A percentile compares a stretch with the other conserved stretches of the same genome.
Evolutionary conservation across 2,888 invertebrate species (phyloP).

Genomic region (Phlogophora meticulosa): DNA sequence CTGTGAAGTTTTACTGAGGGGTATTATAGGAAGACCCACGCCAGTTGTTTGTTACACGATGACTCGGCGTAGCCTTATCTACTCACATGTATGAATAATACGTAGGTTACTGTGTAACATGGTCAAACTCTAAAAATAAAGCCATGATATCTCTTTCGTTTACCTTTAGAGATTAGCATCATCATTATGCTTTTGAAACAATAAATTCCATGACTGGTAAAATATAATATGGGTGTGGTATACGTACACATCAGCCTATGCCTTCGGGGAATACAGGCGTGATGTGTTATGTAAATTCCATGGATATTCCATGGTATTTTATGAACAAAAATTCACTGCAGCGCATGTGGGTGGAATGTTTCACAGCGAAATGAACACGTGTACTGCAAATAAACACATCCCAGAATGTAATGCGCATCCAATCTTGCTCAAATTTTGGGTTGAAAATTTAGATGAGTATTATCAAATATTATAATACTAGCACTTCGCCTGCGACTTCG

Average conservation of each 20-base stretch:
- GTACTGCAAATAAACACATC: conserved; percentile 10
- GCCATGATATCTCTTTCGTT: conserved; percentile 14
- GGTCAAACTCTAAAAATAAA: conserved; percentile 28
- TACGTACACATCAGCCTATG: too few species aligned
- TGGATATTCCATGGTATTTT: background rate
- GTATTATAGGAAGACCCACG: conserved; percentile 9
- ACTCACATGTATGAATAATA: background rate
- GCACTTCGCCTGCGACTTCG: too few species aligned
- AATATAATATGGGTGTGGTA: too few species aligned
- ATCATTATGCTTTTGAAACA: conserved; percentile 4
- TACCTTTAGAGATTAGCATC: conserved; percentile 13
- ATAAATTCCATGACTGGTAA: conserved; percentile 19
- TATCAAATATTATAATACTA: background rate
- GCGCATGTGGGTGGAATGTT: conserved; percentile 28
- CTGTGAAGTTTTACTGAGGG: conserved; percentile 1
- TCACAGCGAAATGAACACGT: conserved; percentile 13
- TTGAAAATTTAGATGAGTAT: background rate
- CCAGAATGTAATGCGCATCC: conserved; percentile 3
- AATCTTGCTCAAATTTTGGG: background rate
- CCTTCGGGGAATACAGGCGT: too few species aligned
- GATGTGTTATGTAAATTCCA: too few species aligned
- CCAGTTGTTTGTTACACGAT: conserved; percentile 25
- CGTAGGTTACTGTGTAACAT: conserved; percentile 8
- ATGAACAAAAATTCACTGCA: conserved; percentile 21
- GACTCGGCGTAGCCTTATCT: conserved; percentile 38